A percentile compares a stretch with the other conserved stretches of the same genome.
phyloP scores from a whole-genome alignment of 1,140 invertebrate species.

The Manduca sexta region DNA sequence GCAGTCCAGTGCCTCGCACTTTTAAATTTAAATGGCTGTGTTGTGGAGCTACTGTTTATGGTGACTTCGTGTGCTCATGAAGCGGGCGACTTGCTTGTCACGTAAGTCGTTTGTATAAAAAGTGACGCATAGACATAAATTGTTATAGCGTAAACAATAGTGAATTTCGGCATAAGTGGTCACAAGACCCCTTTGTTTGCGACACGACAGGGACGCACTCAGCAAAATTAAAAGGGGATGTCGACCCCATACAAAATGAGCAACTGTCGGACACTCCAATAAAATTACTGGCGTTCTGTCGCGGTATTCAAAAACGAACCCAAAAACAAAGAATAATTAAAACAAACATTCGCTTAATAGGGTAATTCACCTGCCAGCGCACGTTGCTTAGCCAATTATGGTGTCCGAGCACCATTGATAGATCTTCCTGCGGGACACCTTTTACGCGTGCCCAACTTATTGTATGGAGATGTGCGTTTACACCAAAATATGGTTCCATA shows the following conservation, averaged over 20 bases:
- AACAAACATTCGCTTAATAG: slow-evolving; percentile 27
- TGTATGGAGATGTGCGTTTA: neutral
- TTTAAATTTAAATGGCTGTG: no score
- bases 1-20: no score
- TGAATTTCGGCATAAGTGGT: slow-evolving; percentile 47
- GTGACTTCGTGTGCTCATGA: no score
- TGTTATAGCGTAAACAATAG: slow-evolving; percentile 35
- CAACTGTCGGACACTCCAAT: neutral
- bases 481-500: neutral
- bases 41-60: no score
- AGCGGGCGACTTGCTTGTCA: no score
- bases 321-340: slow-evolving; percentile 4
- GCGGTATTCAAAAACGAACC: no score
- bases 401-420: slow-evolving; percentile 37
- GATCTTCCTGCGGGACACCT: slow-evolving; percentile 34
- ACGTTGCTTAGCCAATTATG: slow-evolving; percentile 42
- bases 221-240: slow-evolving; percentile 59
- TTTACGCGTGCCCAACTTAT: slow-evolving; percentile 37
- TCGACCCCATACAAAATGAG: slow-evolving; percentile 28
- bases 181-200: slow-evolving; percentile 59
- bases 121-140: slow-evolving; percentile 49
- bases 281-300: neutral
- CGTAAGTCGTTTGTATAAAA: no score
- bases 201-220: slow-evolving; percentile 54
- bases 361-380: slow-evolving; percentile 44